Evolutionary conservation across 2,113 vertebrate species (phyloP), one percentile per base, ranked within the genome.

Genomic region (Oncorhynchus tshawytscha): DNA sequence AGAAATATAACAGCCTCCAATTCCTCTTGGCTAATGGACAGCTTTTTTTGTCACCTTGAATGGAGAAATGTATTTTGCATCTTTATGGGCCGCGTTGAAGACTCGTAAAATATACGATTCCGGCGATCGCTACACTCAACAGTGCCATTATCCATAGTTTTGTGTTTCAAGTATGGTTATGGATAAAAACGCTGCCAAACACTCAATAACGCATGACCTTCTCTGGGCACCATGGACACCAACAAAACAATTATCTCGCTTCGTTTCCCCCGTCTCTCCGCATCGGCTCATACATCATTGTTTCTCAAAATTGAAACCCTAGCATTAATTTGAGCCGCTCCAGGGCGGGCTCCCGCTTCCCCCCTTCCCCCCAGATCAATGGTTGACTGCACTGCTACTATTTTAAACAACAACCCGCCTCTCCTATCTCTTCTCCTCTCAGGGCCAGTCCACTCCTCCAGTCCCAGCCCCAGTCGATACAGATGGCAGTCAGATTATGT

Each of bases 151-250:
- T 75, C 70, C 49, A 64, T 76, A 82, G 81, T 45, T 45, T 45
- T 2, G 39, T 45, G 9, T 45, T 12, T 45, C 39, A 74, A 48
- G 67, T 65, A 72, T 31, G 65, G 54, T 75, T 77, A 51, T 73
- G 76, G 67, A 72, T 77, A 82, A 77, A 68, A 82, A 82, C 70
- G 45, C 64, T 65, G 73, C 68, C 70, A 60, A 73, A 69, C 82
- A 72, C 72, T 71, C 84, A 81, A 87, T 88, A 85, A 86, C 81
- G 74, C 64, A 12, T 65, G 77, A 89, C 87, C 87, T 91, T 89
- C 72, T 83, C 29, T 12, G 49, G 75, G 73, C 6, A 0, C 18
- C 39, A 54, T 60, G 72, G 57, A 70, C 81, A 49, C 65, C 79
- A 81, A 71, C 76, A 71, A 81, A 84, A 82, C 66, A 77, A 87